These are phyloP conservation scores for Ormyrus pomaceus DNA, from an alignment of 2,888 invertebrate genomes.

Conservation along the genomic window DNA sequence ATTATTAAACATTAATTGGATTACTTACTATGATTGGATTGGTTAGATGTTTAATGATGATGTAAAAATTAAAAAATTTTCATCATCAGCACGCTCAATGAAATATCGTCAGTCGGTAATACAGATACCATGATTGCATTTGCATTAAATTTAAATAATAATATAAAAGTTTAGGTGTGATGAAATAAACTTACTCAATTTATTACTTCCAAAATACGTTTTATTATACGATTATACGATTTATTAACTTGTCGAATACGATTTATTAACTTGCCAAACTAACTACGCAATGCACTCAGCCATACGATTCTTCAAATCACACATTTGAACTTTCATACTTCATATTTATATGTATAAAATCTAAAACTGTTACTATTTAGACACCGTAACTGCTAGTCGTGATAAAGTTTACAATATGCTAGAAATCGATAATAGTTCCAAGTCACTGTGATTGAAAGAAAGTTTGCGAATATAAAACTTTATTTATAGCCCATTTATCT, in stretches of 20 bases:
- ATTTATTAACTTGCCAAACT: conserved; percentile 74
- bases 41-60: too few species aligned
- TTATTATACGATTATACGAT: conserved; percentile 57
- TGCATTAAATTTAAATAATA: neutral
- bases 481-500: neutral
- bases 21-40: too few species aligned
- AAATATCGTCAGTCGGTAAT: neutral
- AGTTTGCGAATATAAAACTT: conserved; percentile 15
- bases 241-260: conserved; percentile 54
- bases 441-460: conserved; percentile 56
- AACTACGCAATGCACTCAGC: conserved; percentile 68
- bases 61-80: too few species aligned
- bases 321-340: conserved; percentile 65
- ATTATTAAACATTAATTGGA: too few species aligned
- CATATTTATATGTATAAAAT: conserved; percentile 71
- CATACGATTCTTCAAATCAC: conserved; percentile 63
- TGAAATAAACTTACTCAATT: conserved; percentile 17
- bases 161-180: neutral
- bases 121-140: neutral
- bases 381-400: conserved; percentile 71
- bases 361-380: conserved; percentile 72
- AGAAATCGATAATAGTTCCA: conserved; percentile 44
- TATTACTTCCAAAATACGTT: conserved; percentile 74
- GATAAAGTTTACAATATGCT: conserved; percentile 67
- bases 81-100: too few species aligned